Base-by-base conservation (phyloP, 1,140 invertebrate species). In the Euglossa dilemma region DNA sequence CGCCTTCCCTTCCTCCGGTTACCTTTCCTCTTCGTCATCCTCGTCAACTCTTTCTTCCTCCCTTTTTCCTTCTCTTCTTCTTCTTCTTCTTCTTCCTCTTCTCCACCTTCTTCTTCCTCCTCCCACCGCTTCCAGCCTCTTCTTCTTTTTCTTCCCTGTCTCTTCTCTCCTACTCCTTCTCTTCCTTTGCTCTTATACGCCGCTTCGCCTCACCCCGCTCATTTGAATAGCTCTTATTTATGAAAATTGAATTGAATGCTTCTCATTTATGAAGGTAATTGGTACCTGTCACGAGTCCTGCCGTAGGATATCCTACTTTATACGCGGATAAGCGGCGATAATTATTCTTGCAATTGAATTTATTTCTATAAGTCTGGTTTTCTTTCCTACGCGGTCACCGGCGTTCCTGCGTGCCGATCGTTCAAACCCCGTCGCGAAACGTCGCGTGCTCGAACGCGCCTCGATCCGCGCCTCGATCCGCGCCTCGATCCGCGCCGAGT, bases 231-330 rank as follows among this genome's bases (percentile, higher is more conserved):
- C 92, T 90, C 91, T 92, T 93, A 93, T 93, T 93, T 93, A 93
- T 93, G 92, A 93, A 93, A 93, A 93, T 93, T 93, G 92, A 93
- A 93, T 92, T 91, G 92, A 93, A 93, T 93, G 90, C 89, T 89
- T 91, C 90, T 91, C 91, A 93, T 93, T 93, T 93, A 92, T 92
- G 87, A 92, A 92, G 90, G 92, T 91, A 93, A 93, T 93, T 93
- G 92, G 90, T 91, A 90, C 77, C 92, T 93, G 91, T 91, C 91
- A 90, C 84, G 91, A 92, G 85, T 72, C 79, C 78, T 79, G 85
- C 90, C 88, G 90, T 91, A 90, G 85, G 87, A 89, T 91, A 91
- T 92, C 89, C 89, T 89, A 91, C 89, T 92, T 91, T 92, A 92
- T 92, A 85, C 89, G 88, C 82, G 82, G 89, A 92, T 91, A 91